Evolutionary conservation across 2,797 vertebrate genomes (phyloP), one percentile per base, ranked within the genome.

Genomic region (Ambastaia sidthimunki): DNA sequence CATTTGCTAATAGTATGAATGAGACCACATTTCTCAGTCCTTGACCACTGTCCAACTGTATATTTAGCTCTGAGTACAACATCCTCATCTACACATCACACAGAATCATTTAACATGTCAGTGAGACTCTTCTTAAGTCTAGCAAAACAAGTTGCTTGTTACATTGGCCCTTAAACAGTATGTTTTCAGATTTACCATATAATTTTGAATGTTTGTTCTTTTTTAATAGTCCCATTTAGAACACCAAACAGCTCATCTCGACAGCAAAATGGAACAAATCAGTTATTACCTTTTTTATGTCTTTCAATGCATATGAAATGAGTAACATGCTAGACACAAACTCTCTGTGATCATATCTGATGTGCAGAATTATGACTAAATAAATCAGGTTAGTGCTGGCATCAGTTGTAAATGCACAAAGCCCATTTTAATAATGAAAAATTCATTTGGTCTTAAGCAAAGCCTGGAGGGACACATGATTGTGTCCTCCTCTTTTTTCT

Each of bases 291-390:
- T 73, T 66, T 74, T 52, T 23, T 21, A 54, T 82, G 54, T 81
- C 21, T 74, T 79, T 63, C 65, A 23, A 74, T 55, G 47, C 34
- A 18, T 78, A 15, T 78, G 83, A 88, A 88, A 84, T 82, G 84
- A 87, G 74, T 85, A 81, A 73, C 72, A 52, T 77, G 47, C 73
- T 31, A 65, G 80, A 80, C 71, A 55, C 11, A 81, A 77, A 78
- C 83, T 83, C 75, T 84, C 80, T 68, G 50, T 86, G 87, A 88
- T 85, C 65, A 59, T 84, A 85, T 87, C 67, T 80, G 86, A 88
- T 84, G 88, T 88, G 83, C 84, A 76, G 87, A 89, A 90, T 90
- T 85, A 88, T 81, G 80, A 81, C 76, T 86, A 84, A 86, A 86
- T 87, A 84, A 89, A 90, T 82, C 72, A 76, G 75, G 74, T 83